Evolutionary conservation across 1,140 invertebrate genomes (phyloP).

Genomic region (Hylaeus anthracinus): DNA sequence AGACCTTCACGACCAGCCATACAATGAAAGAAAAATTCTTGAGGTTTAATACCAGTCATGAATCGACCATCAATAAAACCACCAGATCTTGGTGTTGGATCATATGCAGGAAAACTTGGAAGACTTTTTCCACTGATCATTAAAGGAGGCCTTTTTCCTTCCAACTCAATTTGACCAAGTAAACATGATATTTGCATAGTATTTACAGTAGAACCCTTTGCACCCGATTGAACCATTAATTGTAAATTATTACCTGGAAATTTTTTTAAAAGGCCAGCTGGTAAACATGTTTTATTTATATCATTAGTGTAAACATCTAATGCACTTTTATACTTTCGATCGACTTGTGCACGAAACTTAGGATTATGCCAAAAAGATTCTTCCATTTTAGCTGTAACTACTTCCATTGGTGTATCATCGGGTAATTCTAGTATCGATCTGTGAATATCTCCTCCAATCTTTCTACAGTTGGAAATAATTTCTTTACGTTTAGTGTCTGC

Average conservation of each 20-base stretch:
- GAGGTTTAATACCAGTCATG: conserved; percentile 95
- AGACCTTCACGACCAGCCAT: conserved; percentile 99
- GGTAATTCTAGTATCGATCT: conserved; percentile 87
- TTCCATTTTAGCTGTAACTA: conserved; percentile 86
- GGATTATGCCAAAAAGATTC: conserved; percentile 87
- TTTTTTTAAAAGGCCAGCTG: conserved; percentile 89
- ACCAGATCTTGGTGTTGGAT: conserved; percentile 94
- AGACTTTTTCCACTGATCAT: conserved; percentile 96
- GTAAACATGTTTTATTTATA: conserved; percentile 93
- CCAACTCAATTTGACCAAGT: conserved; percentile 98
- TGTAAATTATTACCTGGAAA: conserved; percentile 98
- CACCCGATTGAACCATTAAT: conserved; percentile 98
- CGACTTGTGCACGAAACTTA: conserved; percentile 89
- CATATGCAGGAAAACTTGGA: conserved; percentile 96
- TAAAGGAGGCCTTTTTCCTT: conserved; percentile 97
- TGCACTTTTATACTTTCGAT: conserved; percentile 92
- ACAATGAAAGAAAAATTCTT: conserved; percentile 99
- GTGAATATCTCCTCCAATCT: conserved; percentile 84
- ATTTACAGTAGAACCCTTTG: conserved; percentile 98
- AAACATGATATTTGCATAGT: conserved; percentile 98
- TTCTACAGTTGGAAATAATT: conserved; percentile 85
- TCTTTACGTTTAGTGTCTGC: conserved; percentile 88
- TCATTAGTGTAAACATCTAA: conserved; percentile 93
- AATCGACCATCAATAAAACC: conserved; percentile 98
- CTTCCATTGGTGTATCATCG: conserved; percentile 80